Conservation (phyloP, 2,797 vertebrate genomes). For the Distichodus sexfasciatus region DNA sequence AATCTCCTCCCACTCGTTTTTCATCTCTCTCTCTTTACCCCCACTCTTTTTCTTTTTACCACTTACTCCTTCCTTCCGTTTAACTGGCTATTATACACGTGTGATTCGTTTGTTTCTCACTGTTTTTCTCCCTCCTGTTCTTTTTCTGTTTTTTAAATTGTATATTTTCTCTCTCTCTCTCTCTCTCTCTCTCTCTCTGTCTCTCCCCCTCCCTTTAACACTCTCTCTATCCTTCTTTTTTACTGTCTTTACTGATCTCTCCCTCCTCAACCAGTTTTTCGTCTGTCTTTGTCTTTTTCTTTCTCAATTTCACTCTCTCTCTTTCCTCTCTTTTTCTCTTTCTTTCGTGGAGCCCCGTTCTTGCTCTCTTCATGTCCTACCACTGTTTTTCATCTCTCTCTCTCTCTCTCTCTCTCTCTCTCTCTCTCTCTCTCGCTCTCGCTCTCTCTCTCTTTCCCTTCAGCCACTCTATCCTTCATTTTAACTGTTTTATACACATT, state of each 20-base stretch:
- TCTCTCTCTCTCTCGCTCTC: conserved; percentile 52
- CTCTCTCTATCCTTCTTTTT: neutral
- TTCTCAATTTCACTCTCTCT: conserved; percentile 1
- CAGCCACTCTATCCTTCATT: no score
- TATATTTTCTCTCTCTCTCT: conserved; percentile 49
- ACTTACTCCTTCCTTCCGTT: neutral
- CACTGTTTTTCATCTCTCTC: no score
- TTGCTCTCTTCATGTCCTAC: no score
- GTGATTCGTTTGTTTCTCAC: no score
- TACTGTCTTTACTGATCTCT: no score
- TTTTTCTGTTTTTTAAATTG: neutral
- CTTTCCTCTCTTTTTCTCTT: conserved; percentile 9
- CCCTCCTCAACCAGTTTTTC: no score
- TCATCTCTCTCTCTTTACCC: conserved; percentile 13
- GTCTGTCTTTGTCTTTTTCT: conserved; percentile 1
- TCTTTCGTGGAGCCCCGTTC: no score
- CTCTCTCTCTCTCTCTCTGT: conserved; percentile 9
- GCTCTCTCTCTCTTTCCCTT: conserved; percentile 57
- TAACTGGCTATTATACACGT: no score
- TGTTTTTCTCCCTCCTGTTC: neutral
- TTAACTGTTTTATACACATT: no score
- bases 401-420: conserved; percentile 1
- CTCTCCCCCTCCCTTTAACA: neutral
- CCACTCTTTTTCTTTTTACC: neutral
- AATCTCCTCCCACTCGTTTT: conserved; percentile 43